phyloP scores from a whole-genome alignment of 2,888 invertebrate genomes.

The Cheilosia vulpina region DNA sequence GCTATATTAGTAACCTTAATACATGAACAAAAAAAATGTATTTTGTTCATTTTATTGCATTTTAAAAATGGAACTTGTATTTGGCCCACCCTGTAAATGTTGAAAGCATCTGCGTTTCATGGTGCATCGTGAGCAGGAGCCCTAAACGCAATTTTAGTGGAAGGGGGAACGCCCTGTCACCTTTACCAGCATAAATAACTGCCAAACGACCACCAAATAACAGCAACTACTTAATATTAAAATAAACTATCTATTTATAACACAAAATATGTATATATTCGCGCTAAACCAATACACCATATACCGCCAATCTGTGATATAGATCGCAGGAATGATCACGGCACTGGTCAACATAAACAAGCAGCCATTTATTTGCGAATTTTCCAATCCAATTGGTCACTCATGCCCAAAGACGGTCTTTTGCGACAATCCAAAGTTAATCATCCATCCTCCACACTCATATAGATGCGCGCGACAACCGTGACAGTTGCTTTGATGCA shows the following conservation, averaged over 20 bases:
- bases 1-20: too few species aligned
- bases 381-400: slow-evolving; percentile 68
- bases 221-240: too few species aligned
- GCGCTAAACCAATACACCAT: neutral
- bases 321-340: slow-evolving; percentile 26
- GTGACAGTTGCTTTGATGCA: slow-evolving; percentile 71
- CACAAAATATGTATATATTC: neutral
- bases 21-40: too few species aligned
- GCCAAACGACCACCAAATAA: too few species aligned
- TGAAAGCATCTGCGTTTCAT: too few species aligned
- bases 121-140: too few species aligned
- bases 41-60: too few species aligned
- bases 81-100: too few species aligned
- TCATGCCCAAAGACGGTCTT: slow-evolving; percentile 68
- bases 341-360: neutral
- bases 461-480: slow-evolving; percentile 65
- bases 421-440: slow-evolving; percentile 65
- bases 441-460: slow-evolving; percentile 66
- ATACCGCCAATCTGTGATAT: slow-evolving; percentile 3
- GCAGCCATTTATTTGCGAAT: slow-evolving; percentile 45
- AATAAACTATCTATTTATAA: slow-evolving; percentile 10
- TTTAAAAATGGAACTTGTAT: too few species aligned
- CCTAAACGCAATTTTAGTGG: too few species aligned
- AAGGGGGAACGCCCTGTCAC: too few species aligned
- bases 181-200: too few species aligned